Percentiles rank a stretch among this genome's conserved stretches.
These are phyloP conservation scores for Sebastiscus albofasciatus DNA, from an alignment of 2,797 vertebrate species.

Conservation along the genomic window DNA sequence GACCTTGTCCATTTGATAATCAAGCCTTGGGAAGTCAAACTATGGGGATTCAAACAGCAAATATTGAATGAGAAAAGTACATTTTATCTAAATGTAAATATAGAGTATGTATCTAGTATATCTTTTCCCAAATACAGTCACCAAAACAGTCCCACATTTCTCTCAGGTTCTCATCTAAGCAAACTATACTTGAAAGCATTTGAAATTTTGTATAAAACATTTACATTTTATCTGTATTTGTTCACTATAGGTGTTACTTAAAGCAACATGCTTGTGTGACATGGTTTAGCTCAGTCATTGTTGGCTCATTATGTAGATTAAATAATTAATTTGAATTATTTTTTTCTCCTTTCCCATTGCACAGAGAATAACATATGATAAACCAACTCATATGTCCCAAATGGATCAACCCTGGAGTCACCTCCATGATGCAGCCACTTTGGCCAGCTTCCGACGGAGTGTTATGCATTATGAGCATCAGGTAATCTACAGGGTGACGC, in stretches of 20 bases:
- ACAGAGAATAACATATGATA: conserved; percentile 72
- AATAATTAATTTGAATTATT: too few species aligned
- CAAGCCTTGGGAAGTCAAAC: not conserved
- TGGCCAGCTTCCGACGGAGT: conserved; percentile 73
- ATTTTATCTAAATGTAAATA: not conserved
- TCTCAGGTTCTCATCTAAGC: not conserved
- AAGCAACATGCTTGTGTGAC: accelerated
- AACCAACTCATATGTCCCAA: conserved; percentile 80
- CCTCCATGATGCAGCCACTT: conserved; percentile 76
- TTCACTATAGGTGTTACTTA: not conserved
- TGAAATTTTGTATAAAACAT: not conserved
- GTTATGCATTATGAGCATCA: conserved; percentile 57
- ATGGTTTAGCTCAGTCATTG: too few species aligned
- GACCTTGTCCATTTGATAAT: not conserved
- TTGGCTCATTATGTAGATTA: too few species aligned
- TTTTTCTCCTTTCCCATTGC: not conserved
- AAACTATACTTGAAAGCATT: not conserved
- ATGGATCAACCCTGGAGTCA: conserved; percentile 86
- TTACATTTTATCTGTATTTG: not conserved
- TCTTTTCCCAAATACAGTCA: not conserved
- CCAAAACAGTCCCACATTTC: not conserved
- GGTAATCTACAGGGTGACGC: conserved; percentile 64
- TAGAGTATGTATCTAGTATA: not conserved
- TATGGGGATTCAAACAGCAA: not conserved
- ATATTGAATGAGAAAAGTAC: not conserved